phyloP scores from a whole-genome alignment of 2,113 vertebrate genomes.

The Myotis davidii region DNA sequence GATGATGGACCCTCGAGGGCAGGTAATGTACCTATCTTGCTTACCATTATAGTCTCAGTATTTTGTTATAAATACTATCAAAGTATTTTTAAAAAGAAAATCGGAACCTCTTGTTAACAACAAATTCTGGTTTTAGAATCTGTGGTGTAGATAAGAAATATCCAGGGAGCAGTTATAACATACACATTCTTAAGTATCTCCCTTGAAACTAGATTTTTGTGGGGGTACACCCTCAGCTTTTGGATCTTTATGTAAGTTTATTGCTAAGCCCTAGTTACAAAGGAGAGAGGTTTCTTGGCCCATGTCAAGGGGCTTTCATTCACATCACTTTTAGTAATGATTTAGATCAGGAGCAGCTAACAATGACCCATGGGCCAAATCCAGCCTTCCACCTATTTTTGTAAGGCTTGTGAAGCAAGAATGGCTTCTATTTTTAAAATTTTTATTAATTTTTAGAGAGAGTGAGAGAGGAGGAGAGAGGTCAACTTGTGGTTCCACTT shows the following conservation, averaged over 20 bases:
- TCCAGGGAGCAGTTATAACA: not conserved
- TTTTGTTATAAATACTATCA: not conserved
- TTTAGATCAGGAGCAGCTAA: not conserved
- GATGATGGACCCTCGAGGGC: not conserved
- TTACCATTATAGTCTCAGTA: not conserved
- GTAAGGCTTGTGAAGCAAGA: not conserved
- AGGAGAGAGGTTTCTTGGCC: not conserved
- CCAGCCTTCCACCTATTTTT: not conserved
- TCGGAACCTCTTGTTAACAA: not conserved
- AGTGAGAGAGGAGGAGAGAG: too few species aligned
- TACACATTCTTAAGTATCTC: not conserved
- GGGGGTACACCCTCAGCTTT: not conserved
- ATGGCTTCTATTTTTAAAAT: not conserved
- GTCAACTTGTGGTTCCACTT: not conserved
- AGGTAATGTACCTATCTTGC: not conserved
- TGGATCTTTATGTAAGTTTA: not conserved
- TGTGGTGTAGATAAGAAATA: not conserved
- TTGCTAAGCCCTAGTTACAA: not conserved
- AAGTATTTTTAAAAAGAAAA: not conserved
- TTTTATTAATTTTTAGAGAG: not conserved
- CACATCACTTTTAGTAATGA: not conserved
- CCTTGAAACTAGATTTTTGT: not conserved
- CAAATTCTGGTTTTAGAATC: not conserved
- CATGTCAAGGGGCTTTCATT: not conserved
- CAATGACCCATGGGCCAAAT: not conserved